Percentiles rank a stretch among this genome's conserved stretches.
phyloP scores from a whole-genome alignment of 2,797 vertebrate genomes.

The Dendrocincla tyrannina region DNA sequence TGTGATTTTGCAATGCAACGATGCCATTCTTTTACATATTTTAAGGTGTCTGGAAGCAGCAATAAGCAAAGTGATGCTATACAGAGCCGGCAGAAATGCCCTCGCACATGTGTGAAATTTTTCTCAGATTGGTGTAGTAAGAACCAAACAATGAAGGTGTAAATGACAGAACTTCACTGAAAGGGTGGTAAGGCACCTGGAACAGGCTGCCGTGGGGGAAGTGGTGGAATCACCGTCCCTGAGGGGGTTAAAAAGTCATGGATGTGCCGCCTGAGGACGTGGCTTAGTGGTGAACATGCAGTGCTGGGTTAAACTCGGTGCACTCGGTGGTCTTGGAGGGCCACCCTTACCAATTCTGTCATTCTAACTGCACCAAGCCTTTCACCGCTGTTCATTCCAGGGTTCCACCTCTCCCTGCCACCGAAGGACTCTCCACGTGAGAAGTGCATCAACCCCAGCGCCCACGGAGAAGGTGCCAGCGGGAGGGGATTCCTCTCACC shows the following conservation, averaged over 20 bases:
- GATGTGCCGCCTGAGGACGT: neutral
- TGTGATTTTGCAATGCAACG: neutral
- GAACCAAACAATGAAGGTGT: neutral
- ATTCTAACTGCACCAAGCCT: neutral
- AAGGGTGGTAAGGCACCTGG: neutral
- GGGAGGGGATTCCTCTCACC: neutral
- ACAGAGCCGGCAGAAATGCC: neutral
- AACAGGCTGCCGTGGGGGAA: neutral
- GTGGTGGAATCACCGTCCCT: neutral
- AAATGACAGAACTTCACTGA: neutral
- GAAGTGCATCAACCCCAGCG: neutral
- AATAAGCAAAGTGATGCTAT: neutral
- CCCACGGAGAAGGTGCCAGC: rapidly evolving
- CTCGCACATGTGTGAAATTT: rapidly evolving
- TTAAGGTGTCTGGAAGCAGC: neutral
- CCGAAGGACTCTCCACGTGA: rapidly evolving
- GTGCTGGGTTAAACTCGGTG: neutral
- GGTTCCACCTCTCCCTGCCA: neutral
- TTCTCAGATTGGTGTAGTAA: neutral
- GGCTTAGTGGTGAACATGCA: neutral
- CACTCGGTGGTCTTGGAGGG: neutral
- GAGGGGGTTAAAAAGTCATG: neutral
- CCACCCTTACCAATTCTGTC: neutral
- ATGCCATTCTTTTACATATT: neutral
- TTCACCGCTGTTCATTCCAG: neutral